Evolutionary conservation across 2,113 vertebrate species (phyloP), one percentile per base, ranked within the genome.

Genomic region (Platysternon megacephalum): DNA sequence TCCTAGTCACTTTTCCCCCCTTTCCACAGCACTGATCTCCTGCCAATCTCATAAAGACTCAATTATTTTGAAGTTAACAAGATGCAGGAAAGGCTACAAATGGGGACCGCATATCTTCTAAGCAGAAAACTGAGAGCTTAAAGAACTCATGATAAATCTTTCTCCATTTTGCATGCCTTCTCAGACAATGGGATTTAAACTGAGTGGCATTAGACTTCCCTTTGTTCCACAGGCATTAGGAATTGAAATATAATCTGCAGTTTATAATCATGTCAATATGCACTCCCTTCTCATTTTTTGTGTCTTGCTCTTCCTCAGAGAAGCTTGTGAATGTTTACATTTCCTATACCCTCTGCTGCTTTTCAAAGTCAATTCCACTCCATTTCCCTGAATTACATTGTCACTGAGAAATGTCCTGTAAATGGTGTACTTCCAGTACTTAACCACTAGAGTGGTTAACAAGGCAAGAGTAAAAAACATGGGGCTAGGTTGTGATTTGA

Each of bases 301-400:
- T 80, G 0, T 58, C 28, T 95, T 29, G 22, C 29, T 87, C 24
- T 91, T 94, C 26, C 46, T 96, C 35, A 82, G 44, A 51, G 82
- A 79, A 96, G 7, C 12, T 95, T 74, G 28, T 39, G 56, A 91
- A 91, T 84, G 2, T 42, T 96, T 92, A 7, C 55, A 46, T 84
- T 94, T n/a, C 26, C 2, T 9, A 46, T 84, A 92, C 42, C 44
- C 6, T 94, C 79, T 88, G 48, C 42, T 93, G n/a, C 48, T 95
- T 95, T 97, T 91, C 76, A 82, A 94, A 96, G 86, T 87, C 53
- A 90, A 86, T 96, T 96, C 94, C 39, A 86, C n/a, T 94, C 42
- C 85, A 51, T 93, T 94, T 94, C 87, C 2, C 49, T 51, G 86
- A 97, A 97, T 93, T 93, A 97, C 96, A 93, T 28, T 85, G 46